Percentiles rank a stretch among this genome's conserved stretches.
These are phyloP conservation scores for Aporrectodea caliginosa DNA, from an alignment of 1,140 invertebrate species.

Conservation along the genomic window DNA sequence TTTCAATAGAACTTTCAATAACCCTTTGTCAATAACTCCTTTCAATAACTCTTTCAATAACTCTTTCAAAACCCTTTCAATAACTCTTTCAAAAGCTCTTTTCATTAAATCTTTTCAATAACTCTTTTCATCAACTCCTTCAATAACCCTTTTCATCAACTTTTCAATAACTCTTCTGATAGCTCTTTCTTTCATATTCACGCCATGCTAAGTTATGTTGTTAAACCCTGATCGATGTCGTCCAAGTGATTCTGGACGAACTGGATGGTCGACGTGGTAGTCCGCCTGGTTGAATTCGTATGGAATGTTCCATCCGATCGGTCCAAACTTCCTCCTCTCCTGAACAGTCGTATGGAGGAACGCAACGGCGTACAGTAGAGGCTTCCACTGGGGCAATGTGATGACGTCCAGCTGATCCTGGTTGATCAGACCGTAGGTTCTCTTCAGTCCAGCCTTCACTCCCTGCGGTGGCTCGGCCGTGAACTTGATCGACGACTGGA, in stretches of 20 bases:
- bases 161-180: too few relatives aligned
- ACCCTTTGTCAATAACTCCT: too few relatives aligned
- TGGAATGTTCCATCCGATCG: constrained; percentile 57
- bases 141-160: too few relatives aligned
- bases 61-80: too few relatives aligned
- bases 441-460: constrained; percentile 53
- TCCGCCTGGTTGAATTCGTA: constrained; percentile 54
- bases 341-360: constrained; percentile 66
- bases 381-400: constrained; percentile 84
- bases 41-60: too few relatives aligned
- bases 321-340: constrained; percentile 84
- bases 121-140: too few relatives aligned
- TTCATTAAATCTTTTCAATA: too few relatives aligned
- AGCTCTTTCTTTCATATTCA: too few relatives aligned
- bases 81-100: too few relatives aligned
- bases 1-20: too few relatives aligned
- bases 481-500: constrained; percentile 61
- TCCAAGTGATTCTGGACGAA: constrained; percentile 96
- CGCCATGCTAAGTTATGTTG: too few relatives aligned
- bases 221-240: constrained; percentile 94
- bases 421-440: constrained; percentile 45
- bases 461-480: constrained; percentile 56
- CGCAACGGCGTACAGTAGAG: constrained; percentile 83
- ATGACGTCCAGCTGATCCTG: constrained; percentile 84
- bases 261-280: constrained; percentile 61